Conservation (phyloP, 2,113 vertebrate species). For the Microtus ochrogaster region DNA sequence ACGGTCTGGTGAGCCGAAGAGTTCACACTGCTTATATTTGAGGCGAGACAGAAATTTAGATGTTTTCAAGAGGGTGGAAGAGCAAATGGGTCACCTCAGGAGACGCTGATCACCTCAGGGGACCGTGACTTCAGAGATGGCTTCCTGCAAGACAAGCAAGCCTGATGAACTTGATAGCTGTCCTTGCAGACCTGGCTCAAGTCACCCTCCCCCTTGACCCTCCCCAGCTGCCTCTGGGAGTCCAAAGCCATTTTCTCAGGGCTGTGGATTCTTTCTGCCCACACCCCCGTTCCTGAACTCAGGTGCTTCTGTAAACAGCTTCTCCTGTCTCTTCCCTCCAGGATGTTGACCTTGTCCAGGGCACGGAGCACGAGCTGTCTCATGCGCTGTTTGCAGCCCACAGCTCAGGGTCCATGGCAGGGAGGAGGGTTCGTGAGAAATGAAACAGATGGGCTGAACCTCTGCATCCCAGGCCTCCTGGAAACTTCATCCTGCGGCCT, state of each 20-base stretch:
- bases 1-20: too few species aligned
- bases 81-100: rapidly evolving
- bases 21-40: background rate
- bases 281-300: rapidly evolving
- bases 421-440: too few species aligned
- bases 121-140: background rate
- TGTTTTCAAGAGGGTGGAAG: background rate
- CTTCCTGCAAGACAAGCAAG: rapidly evolving
- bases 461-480: background rate
- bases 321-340: background rate
- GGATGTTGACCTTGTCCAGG: background rate
- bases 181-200: background rate
- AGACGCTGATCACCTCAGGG: rapidly evolving
- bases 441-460: too few species aligned
- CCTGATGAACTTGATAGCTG: rapidly evolving
- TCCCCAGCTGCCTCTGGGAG: background rate
- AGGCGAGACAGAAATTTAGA: background rate
- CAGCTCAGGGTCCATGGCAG: background rate
- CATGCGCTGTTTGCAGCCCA: background rate
- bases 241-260: rapidly evolving
- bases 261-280: background rate
- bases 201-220: background rate
- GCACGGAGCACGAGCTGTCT: background rate
- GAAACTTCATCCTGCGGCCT: background rate
- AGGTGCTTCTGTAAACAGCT: background rate